These are phyloP conservation scores for Nanorana parkeri DNA, from an alignment of 2,113 vertebrate species.

Conservation along the genomic window DNA sequence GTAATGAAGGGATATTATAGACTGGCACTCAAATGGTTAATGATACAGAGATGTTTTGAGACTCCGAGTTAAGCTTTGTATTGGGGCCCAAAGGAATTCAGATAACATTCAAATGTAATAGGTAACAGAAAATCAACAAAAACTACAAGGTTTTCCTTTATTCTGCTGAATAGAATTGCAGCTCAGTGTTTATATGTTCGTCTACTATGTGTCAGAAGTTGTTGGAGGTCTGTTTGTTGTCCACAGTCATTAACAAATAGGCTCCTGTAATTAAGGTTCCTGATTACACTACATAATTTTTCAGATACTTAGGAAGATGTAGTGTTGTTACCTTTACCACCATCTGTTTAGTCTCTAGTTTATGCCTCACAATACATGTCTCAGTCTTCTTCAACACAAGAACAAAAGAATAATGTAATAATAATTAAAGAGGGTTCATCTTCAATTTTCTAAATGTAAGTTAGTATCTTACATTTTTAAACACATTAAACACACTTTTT, in stretches of 20 bases:
- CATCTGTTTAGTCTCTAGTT: slow-evolving; percentile 78
- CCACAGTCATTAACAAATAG: slow-evolving; percentile 68
- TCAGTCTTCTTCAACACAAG: slow-evolving; percentile 76
- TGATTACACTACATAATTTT: slow-evolving; percentile 59
- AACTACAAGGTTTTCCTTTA: no score
- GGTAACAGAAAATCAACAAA: no score
- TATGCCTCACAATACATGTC: slow-evolving; percentile 70
- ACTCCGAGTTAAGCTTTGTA: no score
- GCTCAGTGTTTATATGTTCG: background rate
- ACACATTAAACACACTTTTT: slow-evolving; percentile 8
- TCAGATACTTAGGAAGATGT: slow-evolving; percentile 71
- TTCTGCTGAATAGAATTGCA: no score
- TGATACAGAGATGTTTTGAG: no score
- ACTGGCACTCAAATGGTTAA: no score
- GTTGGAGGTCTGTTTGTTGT: slow-evolving; percentile 59
- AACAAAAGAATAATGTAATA: no score
- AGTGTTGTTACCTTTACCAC: slow-evolving; percentile 76
- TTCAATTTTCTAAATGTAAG: slow-evolving; percentile 21
- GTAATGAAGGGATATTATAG: no score
- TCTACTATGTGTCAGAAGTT: no score
- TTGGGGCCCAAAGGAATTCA: no score
- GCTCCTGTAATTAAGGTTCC: slow-evolving; percentile 61
- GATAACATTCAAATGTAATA: background rate
- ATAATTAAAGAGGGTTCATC: slow-evolving; percentile 65
- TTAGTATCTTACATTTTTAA: background rate